These are phyloP conservation scores for Mustelus asterias DNA, from an alignment of 2,113 vertebrate genomes.

Conservation along the genomic window DNA sequence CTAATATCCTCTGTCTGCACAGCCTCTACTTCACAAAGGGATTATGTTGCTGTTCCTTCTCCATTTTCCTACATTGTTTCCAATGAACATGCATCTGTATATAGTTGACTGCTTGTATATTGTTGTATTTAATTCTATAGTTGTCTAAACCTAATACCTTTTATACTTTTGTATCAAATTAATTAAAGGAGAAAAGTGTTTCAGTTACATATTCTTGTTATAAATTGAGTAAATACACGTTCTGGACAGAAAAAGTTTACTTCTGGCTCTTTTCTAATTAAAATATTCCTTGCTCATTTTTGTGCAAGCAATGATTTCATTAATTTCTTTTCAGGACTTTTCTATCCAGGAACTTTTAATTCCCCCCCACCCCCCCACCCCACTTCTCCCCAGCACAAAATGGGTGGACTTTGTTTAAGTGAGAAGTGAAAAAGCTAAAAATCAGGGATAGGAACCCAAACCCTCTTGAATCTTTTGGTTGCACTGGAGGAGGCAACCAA, in stretches of 20 bases:
- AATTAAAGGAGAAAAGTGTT: conserved; percentile 12
- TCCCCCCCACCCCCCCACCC: too few relatives aligned
- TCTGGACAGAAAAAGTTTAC: background rate
- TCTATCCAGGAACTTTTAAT: too few relatives aligned
- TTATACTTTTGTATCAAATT: background rate
- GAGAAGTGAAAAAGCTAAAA: too few relatives aligned
- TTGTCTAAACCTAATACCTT: background rate
- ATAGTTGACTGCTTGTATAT: conserved; percentile 26
- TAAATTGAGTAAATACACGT: background rate
- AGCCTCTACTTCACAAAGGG: background rate
- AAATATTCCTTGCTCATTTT: background rate
- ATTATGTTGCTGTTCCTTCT: background rate
- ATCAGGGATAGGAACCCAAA: too few relatives aligned
- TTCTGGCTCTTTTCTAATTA: background rate
- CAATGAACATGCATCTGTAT: conserved; percentile 20
- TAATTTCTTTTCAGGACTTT: background rate
- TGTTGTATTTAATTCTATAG: conserved; percentile 26
- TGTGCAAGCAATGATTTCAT: background rate
- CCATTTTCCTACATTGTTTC: background rate
- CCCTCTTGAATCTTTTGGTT: too few relatives aligned
- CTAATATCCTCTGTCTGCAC: background rate
- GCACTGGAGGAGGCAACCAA: too few relatives aligned
- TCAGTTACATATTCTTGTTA: background rate
- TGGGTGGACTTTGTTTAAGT: too few relatives aligned
- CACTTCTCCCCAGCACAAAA: too few relatives aligned